These are phyloP conservation scores for Tenualosa ilisha DNA, from an alignment of 2,797 vertebrate genomes.

Conservation along the genomic window DNA sequence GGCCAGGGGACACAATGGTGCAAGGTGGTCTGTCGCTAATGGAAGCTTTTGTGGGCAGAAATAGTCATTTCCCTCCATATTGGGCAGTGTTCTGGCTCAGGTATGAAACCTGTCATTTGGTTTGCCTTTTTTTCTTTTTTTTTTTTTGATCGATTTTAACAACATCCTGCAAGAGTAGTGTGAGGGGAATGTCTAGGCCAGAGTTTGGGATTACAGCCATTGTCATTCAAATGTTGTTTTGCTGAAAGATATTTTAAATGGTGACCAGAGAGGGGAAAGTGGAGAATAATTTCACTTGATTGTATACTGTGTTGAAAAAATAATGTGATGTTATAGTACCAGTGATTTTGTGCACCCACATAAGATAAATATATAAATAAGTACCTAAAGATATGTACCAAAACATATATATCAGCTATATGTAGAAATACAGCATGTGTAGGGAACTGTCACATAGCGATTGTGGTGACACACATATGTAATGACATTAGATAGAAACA, in stretches of 20 bases:
- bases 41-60: constrained; percentile 75
- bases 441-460: constrained; percentile 30
- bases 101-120: constrained; percentile 70
- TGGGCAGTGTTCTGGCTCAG: constrained; percentile 63
- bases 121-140: constrained; percentile 66
- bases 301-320: constrained; percentile 54
- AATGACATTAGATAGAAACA: constrained; percentile 60
- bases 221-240: constrained; percentile 12
- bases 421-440: too few species aligned
- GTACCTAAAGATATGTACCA: not conserved
- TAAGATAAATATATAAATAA: not conserved
- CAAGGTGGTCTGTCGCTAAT: constrained; percentile 73
- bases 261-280: not conserved
- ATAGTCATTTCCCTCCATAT: constrained; percentile 75
- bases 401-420: not conserved
- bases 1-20: constrained; percentile 69
- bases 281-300: constrained; percentile 66
- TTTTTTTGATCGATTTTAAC: not conserved
- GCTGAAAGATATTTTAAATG: constrained; percentile 33
- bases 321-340: not conserved
- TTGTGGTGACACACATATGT: constrained; percentile 55
- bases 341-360: too few species aligned
- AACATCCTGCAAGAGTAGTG: not conserved
- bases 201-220: constrained; percentile 13
- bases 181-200: not conserved